Evolutionary conservation across 2,888 invertebrate species (phyloP).

Genomic region (Alcis repandata): DNA sequence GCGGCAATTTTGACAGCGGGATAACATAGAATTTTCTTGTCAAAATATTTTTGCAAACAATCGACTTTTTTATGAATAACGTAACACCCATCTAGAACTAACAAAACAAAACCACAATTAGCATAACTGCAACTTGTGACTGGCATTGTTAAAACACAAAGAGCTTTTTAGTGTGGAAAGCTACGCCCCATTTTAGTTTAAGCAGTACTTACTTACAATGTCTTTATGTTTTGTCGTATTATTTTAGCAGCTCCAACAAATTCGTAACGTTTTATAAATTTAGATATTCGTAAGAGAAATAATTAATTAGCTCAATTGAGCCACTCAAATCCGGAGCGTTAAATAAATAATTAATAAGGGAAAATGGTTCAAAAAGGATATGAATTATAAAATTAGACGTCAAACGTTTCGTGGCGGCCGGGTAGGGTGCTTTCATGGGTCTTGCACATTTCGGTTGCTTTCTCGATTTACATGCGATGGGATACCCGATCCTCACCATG

Average conservation of each 20-base stretch:
- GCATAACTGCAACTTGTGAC: slow-evolving; percentile 78
- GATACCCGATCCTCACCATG: slow-evolving; percentile 63
- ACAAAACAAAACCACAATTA: slow-evolving; percentile 87
- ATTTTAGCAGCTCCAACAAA: slow-evolving; percentile 20
- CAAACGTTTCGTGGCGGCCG: slow-evolving; percentile 76
- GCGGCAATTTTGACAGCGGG: slow-evolving; percentile 78
- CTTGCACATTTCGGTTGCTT: slow-evolving; percentile 60
- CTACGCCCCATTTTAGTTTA: slow-evolving; percentile 26
- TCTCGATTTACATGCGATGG: slow-evolving; percentile 49
- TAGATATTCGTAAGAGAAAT: slow-evolving; percentile 56
- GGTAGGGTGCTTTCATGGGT: slow-evolving; percentile 76
- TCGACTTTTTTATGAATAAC: slow-evolving; percentile 65
- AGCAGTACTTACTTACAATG: neutral
- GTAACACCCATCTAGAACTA: slow-evolving; percentile 68
- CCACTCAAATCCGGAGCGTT: slow-evolving; percentile 70
- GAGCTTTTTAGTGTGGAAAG: slow-evolving; percentile 38
- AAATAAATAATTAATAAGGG: slow-evolving; percentile 79
- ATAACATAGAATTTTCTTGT: slow-evolving; percentile 80
- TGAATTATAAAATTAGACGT: slow-evolving; percentile 82
- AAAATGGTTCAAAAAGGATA: slow-evolving; percentile 82
- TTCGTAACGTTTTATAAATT: slow-evolving; percentile 45
- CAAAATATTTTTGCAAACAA: slow-evolving; percentile 86
- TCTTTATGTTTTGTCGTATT: neutral
- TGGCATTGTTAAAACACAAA: slow-evolving; percentile 54
- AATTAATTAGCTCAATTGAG: slow-evolving; percentile 71